Evolutionary conservation across 2,888 invertebrate species (phyloP).

Genomic region (Dichetophora obliterata): DNA sequence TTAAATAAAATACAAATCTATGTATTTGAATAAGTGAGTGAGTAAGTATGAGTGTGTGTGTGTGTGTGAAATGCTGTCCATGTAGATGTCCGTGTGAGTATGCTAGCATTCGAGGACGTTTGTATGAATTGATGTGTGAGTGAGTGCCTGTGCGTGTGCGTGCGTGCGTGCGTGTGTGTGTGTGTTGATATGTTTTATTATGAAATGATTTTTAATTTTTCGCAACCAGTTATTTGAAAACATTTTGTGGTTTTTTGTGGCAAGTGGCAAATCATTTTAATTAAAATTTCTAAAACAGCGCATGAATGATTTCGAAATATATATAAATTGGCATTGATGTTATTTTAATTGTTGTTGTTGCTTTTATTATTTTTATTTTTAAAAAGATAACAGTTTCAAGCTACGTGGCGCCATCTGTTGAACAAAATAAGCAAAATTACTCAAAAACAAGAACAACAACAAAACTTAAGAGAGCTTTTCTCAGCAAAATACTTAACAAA

Average conservation of each 20-base stretch:
- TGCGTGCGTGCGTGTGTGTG: conserved; percentile 28
- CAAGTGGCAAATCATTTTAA: conserved; percentile 58
- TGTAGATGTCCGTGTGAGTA: conserved; percentile 14
- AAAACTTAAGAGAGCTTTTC: conserved; percentile 23
- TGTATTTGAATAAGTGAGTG: background rate
- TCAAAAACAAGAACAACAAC: background rate
- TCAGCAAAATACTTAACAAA: conserved; percentile 9
- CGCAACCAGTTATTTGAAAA: conserved; percentile 42
- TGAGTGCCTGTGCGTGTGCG: background rate
- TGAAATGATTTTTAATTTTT: conserved; percentile 37
- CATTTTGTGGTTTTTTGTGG: conserved; percentile 53
- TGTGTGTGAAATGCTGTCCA: conserved; percentile 11
- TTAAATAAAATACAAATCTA: conserved; percentile 34
- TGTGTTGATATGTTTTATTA: conserved; percentile 37
- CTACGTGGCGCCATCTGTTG: conserved; percentile 56
- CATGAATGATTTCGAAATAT: conserved; percentile 16
- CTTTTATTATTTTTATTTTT: background rate
- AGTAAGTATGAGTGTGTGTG: background rate
- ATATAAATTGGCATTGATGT: background rate
- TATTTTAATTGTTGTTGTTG: background rate
- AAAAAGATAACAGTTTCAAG: background rate
- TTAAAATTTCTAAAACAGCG: conserved; percentile 54
- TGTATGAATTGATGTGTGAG: no score
- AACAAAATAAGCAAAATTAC: background rate
- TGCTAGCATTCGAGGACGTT: no score